Evolutionary conservation across 2,888 invertebrate species (phyloP), one percentile per base, ranked within the genome.

Genomic region (Parascotia fuliginaria): DNA sequence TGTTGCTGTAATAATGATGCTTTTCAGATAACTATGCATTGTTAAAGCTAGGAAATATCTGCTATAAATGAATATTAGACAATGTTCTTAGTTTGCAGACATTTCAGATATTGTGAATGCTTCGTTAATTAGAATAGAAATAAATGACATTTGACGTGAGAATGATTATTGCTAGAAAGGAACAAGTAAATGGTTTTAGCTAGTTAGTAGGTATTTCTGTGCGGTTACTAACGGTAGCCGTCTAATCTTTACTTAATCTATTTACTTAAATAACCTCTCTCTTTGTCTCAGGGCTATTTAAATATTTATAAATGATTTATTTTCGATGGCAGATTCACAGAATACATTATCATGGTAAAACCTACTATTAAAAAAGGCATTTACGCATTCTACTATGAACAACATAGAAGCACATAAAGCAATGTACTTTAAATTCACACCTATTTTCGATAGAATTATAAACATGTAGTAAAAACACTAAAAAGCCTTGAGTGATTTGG

Each of bases 151-250:
- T 47, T 60, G 54, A 56, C 41, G 50, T 49, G 40, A 59, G n/a
- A n/a, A n/a, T n/a, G n/a, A 67, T 42, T 59, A 67, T 64, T 14
- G 48, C 51, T 40, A 47, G 37, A 48, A 45, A 52, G 56, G 38
- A 52, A 46, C 31, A 14, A 46, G 31, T 33, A 51, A 55, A 67
- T 54, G 54, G 49, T 49, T 45, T 54, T 46, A 27, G 31, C 49
- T 19, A 19, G 3, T 19, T 19, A 19, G 19, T 59, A 28, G 42
- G 53, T 42, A 43, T 45, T 14, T 48, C 50, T 52, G n/a, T 52
- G 29, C 39, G 42, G 42, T 46, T 42, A 48, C 62, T 62, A 57
- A 54, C 48, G 47, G 61, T 43, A 36, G 32, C 39, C 5, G 42
- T 32, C 42, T 47, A 34, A 53, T 43, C 34, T 55, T 44, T 53